Evolutionary conservation across 1,140 invertebrate genomes (phyloP).

Genomic region (Drosophila equinoxialis): DNA sequence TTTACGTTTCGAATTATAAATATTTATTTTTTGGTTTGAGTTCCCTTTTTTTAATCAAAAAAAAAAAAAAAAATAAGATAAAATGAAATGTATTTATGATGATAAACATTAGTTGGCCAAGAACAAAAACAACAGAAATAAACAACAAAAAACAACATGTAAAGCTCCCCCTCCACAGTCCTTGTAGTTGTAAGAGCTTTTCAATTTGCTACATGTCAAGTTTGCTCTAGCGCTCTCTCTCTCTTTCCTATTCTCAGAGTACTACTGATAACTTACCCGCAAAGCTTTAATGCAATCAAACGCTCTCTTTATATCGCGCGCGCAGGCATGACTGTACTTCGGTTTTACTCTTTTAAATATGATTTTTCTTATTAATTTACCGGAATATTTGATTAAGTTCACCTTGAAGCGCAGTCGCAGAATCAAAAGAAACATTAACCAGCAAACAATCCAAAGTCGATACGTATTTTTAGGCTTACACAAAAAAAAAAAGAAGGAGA

Average conservation of each 20-base stretch:
- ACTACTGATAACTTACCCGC: slow-evolving; percentile 15
- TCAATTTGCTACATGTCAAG: slow-evolving; percentile 32
- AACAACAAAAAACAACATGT: slow-evolving; percentile 33
- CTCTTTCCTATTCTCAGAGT: slow-evolving; percentile 12
- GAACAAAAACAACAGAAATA: slow-evolving; percentile 17
- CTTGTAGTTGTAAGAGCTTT: slow-evolving; percentile 67
- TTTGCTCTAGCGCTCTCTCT: slow-evolving; percentile 36
- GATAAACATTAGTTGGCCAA: slow-evolving; percentile 78
- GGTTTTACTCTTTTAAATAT: slow-evolving; percentile 48
- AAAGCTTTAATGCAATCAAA: slow-evolving; percentile 43
- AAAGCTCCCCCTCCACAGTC: slow-evolving; percentile 14
- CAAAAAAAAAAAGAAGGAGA: slow-evolving; percentile 7
- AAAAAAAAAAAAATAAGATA: slow-evolving; percentile 31
- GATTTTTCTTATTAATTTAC: slow-evolving; percentile 16
- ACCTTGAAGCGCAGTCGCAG: slow-evolving; percentile 54
- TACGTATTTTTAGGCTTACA: slow-evolving; percentile 83
- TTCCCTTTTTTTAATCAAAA: slow-evolving; percentile 54
- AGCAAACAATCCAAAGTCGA: slow-evolving; percentile 82
- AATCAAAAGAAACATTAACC: slow-evolving; percentile 39
- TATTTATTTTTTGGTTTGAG: slow-evolving; percentile 40
- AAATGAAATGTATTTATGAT: slow-evolving; percentile 51
- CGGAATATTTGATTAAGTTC: slow-evolving; percentile 24
- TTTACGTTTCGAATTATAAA: slow-evolving; percentile 53
- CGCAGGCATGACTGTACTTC: slow-evolving; percentile 38
- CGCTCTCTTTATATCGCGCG: slow-evolving; percentile 37